Evolutionary conservation across 2,888 invertebrate species (phyloP), one percentile per base, ranked within the genome.

Genomic region (Zaprionus bogoriensis): DNA sequence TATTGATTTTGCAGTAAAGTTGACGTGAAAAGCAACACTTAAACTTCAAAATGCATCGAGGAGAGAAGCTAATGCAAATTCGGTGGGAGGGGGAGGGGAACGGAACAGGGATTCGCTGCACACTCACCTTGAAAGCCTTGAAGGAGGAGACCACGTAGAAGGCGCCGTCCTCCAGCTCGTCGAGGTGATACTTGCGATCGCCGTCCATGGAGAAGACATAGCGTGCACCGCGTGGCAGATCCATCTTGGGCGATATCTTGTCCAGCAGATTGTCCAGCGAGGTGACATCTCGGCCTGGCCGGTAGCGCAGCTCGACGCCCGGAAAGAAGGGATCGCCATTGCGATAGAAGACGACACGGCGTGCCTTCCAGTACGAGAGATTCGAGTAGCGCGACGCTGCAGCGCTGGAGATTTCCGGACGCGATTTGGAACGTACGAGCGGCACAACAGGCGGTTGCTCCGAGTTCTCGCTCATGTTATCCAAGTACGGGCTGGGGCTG

Each of bases 121-220:
- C 39, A 89, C 93, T 93, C 91, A 96, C 97, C 95, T 97, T 96
- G 91, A 97, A 97, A 9, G 95, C 95, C 91, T 96, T 96, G 89
- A 96, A 96, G 3, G 97, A 97, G 6, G 98, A 98, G 30, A 97
- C 97, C 72, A 98, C 97, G 90, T 98, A 98, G 6, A 96, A 95
- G 14, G 95, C 95, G n/a, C 97, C 97, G 88, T 97, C 97, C 88
- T 96, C 96, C 67, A 98, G 91, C 88, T 97, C 97, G 85, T 96
- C 97, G 78, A 96, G 92, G 89, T 94, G 93, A 89, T 95, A 94
- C 88, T 98, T 96, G 57, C 96, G 93, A 78, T 95, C 95, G 0
- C 98, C 98, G 70, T 98, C 97, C 94, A 97, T 96, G 5, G 96
- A 96, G 91, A 98, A 98, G 76, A 98, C 94, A 91, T 97, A 96